Evolutionary conservation across 1,140 invertebrate species (phyloP).

Genomic region (Ridgeia piscesae): DNA sequence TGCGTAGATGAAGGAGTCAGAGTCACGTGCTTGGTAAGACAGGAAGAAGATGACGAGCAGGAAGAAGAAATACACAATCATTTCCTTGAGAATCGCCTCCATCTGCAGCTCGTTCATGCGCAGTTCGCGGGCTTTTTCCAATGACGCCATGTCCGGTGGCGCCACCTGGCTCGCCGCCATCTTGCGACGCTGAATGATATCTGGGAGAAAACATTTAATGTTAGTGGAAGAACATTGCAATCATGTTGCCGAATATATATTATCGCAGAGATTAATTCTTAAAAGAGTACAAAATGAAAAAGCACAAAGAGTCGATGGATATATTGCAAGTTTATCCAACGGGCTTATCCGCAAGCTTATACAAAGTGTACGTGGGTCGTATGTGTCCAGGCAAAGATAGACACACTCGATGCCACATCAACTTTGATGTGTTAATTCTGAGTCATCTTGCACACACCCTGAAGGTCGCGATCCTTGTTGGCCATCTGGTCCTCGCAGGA

Average conservation of each 20-base stretch:
- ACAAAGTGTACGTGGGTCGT: background rate
- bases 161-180: slow-evolving; percentile 39
- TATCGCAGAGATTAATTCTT: too few species aligned
- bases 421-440: background rate
- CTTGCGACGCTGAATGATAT: slow-evolving; percentile 42
- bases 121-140: slow-evolving; percentile 43
- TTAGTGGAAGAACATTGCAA: background rate
- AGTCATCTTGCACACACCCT: slow-evolving; percentile 25
- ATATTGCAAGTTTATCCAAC: too few species aligned
- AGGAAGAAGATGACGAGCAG: slow-evolving; percentile 55
- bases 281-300: too few species aligned
- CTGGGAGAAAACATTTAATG: slow-evolving; percentile 12
- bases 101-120: slow-evolving; percentile 61
- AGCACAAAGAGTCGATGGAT: too few species aligned
- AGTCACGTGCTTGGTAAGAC: slow-evolving; percentile 53
- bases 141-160: slow-evolving; percentile 45
- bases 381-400: background rate
- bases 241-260: background rate
- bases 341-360: too few species aligned
- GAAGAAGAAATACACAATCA: slow-evolving; percentile 53
- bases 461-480: slow-evolving; percentile 34
- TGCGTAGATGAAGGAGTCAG: slow-evolving; percentile 41
- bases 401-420: background rate
- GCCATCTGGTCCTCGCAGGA: slow-evolving; percentile 37
- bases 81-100: slow-evolving; percentile 60